Evolutionary conservation across 2,888 invertebrate species (phyloP).

Genomic region (Ganaspis brasiliensis): DNA sequence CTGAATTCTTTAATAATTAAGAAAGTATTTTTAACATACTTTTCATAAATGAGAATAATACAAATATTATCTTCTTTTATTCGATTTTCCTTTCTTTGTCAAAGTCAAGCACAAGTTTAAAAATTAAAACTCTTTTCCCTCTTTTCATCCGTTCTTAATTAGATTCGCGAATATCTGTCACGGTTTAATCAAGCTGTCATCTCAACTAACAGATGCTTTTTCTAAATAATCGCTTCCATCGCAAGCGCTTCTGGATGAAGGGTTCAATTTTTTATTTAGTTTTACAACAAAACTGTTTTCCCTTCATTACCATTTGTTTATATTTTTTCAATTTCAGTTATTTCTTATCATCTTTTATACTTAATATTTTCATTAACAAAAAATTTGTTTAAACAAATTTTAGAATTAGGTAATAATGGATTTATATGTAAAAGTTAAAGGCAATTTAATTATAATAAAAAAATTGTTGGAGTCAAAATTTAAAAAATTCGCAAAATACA

Average conservation of each 20-base stretch:
- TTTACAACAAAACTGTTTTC: constrained; percentile 10
- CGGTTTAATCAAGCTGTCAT: constrained; percentile 30
- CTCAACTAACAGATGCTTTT: constrained; percentile 45
- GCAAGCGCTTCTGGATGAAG: constrained; percentile 6
- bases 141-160: constrained; percentile 10
- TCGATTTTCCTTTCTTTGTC: neutral
- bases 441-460: too few relatives aligned
- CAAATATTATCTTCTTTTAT: too few relatives aligned
- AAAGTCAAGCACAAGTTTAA: neutral
- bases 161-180: constrained; percentile 20
- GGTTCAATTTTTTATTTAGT: constrained; percentile 19
- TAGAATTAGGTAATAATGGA: too few relatives aligned
- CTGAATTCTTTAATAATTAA: too few relatives aligned
- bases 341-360: too few relatives aligned
- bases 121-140: neutral
- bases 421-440: too few relatives aligned
- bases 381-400: too few relatives aligned
- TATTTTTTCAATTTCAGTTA: neutral
- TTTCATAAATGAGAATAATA: too few relatives aligned
- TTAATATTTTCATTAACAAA: too few relatives aligned
- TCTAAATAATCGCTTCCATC: constrained; percentile 54
- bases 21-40: too few relatives aligned
- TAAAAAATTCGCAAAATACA: too few relatives aligned
- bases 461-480: too few relatives aligned
- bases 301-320: neutral